Conservation (phyloP, 2,888 invertebrate genomes). For the Ectemnius lituratus region DNA sequence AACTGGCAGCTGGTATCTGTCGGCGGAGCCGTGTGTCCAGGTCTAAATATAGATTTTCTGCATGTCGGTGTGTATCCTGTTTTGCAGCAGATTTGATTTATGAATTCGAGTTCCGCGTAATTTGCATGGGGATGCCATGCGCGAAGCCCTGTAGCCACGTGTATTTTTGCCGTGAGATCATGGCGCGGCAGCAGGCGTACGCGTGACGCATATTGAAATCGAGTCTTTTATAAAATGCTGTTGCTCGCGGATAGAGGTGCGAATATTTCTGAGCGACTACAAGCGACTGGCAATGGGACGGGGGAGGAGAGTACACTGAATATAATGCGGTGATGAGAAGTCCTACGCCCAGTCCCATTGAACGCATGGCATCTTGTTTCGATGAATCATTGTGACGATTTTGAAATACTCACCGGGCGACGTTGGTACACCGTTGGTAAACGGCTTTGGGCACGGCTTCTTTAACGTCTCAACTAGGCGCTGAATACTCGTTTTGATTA, state of each 20-base stretch:
- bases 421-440: background rate
- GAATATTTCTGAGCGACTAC: background rate
- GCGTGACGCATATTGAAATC: background rate
- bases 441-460: conserved; percentile 18
- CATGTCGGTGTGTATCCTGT: background rate
- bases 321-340: conserved; percentile 41
- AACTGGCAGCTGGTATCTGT: no score
- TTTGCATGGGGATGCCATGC: conserved; percentile 1
- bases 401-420: conserved; percentile 34
- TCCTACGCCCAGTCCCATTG: conserved; percentile 36
- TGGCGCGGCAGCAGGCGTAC: background rate
- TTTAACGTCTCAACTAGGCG: conserved; percentile 38
- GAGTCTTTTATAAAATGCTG: background rate
- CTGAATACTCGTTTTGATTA: conserved; percentile 21
- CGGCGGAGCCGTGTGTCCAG: background rate
- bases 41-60: conserved; percentile 1
- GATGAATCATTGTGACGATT: conserved; percentile 52
- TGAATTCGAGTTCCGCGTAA: background rate
- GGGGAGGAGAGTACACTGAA: conserved; percentile 7
- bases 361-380: conserved; percentile 45
- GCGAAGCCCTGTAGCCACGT: background rate
- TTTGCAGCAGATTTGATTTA: background rate
- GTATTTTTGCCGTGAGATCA: background rate
- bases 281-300: background rate
- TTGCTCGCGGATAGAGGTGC: background rate